Percentiles rank a stretch among this genome's conserved stretches.
Conservation (phyloP, 1,140 invertebrate genomes). For the Drosophila arizonae region DNA sequence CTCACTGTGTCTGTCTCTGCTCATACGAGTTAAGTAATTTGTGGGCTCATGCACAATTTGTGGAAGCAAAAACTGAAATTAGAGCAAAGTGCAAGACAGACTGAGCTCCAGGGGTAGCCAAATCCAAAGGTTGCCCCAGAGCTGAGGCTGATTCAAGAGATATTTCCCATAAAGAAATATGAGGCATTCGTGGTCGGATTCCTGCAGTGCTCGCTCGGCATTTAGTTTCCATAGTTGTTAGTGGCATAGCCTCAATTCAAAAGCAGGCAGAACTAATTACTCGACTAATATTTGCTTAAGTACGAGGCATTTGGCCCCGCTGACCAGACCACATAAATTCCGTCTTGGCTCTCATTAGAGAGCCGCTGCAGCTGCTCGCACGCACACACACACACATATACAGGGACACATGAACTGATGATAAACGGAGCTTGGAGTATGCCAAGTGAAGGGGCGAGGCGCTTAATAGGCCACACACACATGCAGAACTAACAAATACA, state of each 20-base stretch:
- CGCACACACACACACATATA: constrained; percentile 28
- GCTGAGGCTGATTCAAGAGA: no score
- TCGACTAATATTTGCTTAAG: constrained; percentile 54
- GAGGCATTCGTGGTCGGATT: constrained; percentile 5
- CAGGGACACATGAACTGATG: background rate
- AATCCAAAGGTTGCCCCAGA: no score
- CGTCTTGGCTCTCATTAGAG: constrained; percentile 41
- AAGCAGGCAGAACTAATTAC: constrained; percentile 48
- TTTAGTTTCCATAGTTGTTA: constrained; percentile 1
- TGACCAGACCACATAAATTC: constrained; percentile 48
- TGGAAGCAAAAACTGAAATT: constrained; percentile 43
- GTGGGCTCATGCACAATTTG: constrained; percentile 53
- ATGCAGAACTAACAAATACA: constrained; percentile 25
- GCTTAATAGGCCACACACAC: constrained; percentile 42
- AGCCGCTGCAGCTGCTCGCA: background rate
- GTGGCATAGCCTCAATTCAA: background rate
- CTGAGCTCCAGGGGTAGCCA: no score
- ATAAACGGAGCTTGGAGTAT: constrained; percentile 28
- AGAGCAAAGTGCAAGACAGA: no score
- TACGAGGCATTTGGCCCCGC: constrained; percentile 2
- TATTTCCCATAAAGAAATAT: constrained; percentile 3
- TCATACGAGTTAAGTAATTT: constrained; percentile 46
- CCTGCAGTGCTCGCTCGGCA: background rate
- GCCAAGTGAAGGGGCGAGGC: constrained; percentile 7
- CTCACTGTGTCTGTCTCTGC: background rate